Percentiles rank a stretch among this genome's conserved stretches.
These are phyloP conservation scores for Ectropis crepuscularia DNA, from an alignment of 2,888 invertebrate species.

Conservation along the genomic window DNA sequence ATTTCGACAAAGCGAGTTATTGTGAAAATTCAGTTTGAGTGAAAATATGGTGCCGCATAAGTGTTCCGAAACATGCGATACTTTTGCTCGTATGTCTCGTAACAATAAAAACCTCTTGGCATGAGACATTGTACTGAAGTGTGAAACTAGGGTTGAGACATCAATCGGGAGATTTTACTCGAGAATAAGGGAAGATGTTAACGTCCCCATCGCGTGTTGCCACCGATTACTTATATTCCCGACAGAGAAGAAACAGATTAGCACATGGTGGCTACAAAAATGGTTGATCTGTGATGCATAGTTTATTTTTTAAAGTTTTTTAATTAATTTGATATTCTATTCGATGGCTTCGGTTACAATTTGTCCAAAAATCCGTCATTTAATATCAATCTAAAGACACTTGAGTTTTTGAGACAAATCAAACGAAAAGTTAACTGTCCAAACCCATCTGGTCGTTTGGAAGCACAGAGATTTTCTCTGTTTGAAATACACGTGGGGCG, in stretches of 20 bases:
- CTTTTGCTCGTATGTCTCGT: background rate
- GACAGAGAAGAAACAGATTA: background rate
- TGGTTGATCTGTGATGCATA: too few species aligned
- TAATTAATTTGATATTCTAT: too few species aligned
- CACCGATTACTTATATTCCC: conserved; percentile 28
- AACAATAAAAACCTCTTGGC: conserved; percentile 17
- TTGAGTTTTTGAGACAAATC: too few species aligned
- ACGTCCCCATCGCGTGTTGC: conserved; percentile 35
- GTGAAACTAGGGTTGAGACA: conserved; percentile 24
- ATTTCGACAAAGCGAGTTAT: background rate
- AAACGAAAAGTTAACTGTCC: too few species aligned
- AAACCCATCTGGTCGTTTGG: too few species aligned
- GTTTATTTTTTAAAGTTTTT: too few species aligned
- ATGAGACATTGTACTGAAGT: conserved; percentile 16
- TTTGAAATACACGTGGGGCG: too few species aligned
- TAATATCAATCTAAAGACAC: too few species aligned
- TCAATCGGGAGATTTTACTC: conserved; percentile 43
- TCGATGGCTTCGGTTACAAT: too few species aligned
- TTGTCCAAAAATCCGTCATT: too few species aligned
- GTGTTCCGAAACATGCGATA: conserved; percentile 11
- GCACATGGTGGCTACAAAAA: too few species aligned
- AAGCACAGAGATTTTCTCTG: too few species aligned
- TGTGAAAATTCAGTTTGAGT: conserved; percentile 2
- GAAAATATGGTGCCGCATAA: conserved; percentile 4
- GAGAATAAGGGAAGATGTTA: conserved; percentile 37